These are phyloP conservation scores for Gryllus bimaculatus DNA, from an alignment of 1,140 invertebrate species.

Conservation along the genomic window DNA sequence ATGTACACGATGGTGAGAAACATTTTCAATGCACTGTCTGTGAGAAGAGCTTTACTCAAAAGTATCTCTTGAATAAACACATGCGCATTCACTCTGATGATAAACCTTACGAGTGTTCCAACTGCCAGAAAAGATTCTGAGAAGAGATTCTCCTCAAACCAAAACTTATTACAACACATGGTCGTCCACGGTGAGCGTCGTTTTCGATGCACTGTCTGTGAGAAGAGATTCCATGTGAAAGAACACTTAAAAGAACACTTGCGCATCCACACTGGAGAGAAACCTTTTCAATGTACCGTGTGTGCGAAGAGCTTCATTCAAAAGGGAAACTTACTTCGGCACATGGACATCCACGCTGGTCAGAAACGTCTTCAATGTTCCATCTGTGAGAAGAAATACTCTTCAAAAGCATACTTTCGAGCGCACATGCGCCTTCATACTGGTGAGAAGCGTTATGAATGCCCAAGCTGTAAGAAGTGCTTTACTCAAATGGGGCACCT, in stretches of 20 bases:
- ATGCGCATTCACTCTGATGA: conserved; percentile 13
- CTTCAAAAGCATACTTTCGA: conserved; percentile 26
- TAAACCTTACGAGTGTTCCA: no score
- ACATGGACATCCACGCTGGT: conserved; percentile 11
- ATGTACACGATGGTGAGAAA: conserved; percentile 41
- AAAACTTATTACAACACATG: no score
- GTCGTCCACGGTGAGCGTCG: no score
- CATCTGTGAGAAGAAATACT: no score
- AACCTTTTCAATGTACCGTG: conserved; percentile 12
- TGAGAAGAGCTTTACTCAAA: conserved; percentile 43
- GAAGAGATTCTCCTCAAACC: no score
- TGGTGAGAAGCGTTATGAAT: conserved; percentile 36
- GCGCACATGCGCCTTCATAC: no score
- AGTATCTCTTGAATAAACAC: conserved; percentile 13
- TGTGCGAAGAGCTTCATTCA: conserved; percentile 11
- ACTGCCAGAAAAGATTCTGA: no score
- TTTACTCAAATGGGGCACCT: conserved; percentile 25
- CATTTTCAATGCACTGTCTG: conserved; percentile 17
- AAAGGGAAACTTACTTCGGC: background rate
- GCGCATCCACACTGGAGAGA: no score
- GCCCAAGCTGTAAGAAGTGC: conserved; percentile 31
- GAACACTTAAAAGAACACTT: no score
- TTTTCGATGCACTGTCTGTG: no score
- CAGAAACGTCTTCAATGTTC: no score
- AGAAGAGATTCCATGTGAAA: no score